Evolutionary conservation across 2,888 invertebrate genomes (phyloP).

Genomic region (Acanthosepion esculentum): DNA sequence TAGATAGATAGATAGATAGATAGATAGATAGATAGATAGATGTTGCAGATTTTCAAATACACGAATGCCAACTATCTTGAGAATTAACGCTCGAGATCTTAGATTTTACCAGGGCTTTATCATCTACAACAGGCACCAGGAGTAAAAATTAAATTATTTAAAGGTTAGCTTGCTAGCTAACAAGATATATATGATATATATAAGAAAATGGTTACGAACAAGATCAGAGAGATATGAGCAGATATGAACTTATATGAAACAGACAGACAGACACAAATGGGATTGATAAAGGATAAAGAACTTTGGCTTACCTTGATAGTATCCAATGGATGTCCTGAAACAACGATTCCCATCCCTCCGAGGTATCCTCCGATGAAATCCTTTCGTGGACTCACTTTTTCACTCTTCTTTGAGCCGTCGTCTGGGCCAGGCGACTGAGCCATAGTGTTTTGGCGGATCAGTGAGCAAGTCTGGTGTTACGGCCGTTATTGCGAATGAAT

Average conservation of each 20-base stretch:
- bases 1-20: not conserved
- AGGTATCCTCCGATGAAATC: constrained; percentile 39
- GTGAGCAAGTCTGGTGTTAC: not conserved
- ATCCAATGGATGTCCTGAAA: constrained; percentile 36
- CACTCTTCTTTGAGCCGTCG: not conserved
- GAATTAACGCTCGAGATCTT: too few relatives aligned
- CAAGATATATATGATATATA: too few relatives aligned
- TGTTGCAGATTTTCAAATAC: too few relatives aligned
- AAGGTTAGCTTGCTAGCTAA: not conserved
- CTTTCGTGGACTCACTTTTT: not conserved
- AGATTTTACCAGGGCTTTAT: too few relatives aligned
- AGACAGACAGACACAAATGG: not conserved
- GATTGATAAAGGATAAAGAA: not conserved
- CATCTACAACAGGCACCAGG: too few relatives aligned
- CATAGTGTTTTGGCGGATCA: not conserved
- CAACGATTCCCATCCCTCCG: not conserved
- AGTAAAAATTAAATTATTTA: too few relatives aligned
- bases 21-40: not conserved
- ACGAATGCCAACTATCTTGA: too few relatives aligned
- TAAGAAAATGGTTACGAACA: not conserved
- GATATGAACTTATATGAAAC: too few relatives aligned
- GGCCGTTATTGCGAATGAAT: not conserved
- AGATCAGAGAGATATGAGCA: not conserved
- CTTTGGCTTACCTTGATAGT: constrained; percentile 33
- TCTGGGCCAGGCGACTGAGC: not conserved